These are phyloP conservation scores for Lepidochitona cinerea DNA, from an alignment of 2,888 invertebrate genomes.

Conservation along the genomic window DNA sequence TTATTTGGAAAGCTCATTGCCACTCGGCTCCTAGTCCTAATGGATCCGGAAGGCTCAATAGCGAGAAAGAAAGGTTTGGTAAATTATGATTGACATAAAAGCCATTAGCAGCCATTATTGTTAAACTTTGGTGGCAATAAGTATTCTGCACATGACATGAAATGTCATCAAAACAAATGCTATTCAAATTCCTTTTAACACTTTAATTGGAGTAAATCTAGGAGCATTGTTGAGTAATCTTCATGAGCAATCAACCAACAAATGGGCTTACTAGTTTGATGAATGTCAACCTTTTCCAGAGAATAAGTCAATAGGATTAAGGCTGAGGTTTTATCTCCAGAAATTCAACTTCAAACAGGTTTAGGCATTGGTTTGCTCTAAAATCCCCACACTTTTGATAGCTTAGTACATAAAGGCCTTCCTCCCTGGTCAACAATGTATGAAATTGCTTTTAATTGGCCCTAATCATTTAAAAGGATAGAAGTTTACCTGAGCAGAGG, in stretches of 20 bases:
- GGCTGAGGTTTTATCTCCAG: not conserved
- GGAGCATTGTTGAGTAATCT: no score
- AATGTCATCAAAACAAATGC: not conserved
- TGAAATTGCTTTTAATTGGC: constrained; percentile 4
- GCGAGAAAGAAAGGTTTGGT: no score
- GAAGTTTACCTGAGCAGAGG: no score
- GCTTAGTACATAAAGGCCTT: not conserved
- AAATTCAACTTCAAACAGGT: not conserved
- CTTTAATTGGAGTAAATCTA: no score
- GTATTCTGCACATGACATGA: not conserved
- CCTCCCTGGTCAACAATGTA: not conserved
- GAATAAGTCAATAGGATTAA: not conserved
- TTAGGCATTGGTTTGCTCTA: not conserved
- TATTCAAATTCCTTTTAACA: not conserved
- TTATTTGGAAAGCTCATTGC: no score
- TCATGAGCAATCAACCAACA: no score
- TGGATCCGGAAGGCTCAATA: not conserved
- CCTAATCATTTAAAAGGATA: no score
- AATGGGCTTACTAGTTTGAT: not conserved
- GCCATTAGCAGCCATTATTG: no score
- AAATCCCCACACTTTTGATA: not conserved
- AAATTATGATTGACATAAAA: no score
- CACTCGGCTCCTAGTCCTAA: no score
- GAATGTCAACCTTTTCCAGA: not conserved
- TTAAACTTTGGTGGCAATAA: not conserved